These are phyloP conservation scores for Elephantulus edwardii DNA, from an alignment of 2,113 vertebrate genomes.

Conservation along the genomic window DNA sequence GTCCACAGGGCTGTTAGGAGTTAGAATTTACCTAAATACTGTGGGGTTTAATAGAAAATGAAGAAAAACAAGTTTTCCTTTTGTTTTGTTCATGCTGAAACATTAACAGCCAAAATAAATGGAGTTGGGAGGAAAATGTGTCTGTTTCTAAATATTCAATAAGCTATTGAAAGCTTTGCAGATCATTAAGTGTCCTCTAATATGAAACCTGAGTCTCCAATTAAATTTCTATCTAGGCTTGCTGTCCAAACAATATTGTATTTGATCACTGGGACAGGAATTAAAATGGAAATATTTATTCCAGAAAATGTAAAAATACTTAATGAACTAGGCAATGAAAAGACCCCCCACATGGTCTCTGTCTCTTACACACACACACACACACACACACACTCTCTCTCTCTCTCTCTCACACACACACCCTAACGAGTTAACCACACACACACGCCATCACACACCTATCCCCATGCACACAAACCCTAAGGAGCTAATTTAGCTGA, in stretches of 20 bases:
- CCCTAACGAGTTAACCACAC: too few species aligned
- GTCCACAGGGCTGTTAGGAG: too few species aligned
- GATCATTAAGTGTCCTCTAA: not conserved
- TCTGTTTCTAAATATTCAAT: slow-evolving; percentile 54
- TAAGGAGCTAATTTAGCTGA: not conserved
- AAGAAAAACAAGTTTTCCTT: not conserved
- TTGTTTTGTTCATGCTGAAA: slow-evolving; percentile 32
- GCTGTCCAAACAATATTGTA: slow-evolving; percentile 23
- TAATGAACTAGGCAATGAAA: not conserved
- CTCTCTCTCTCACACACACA: too few species aligned
- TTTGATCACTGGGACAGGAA: slow-evolving; percentile 51
- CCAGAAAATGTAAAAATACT: not conserved
- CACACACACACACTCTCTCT: too few species aligned
- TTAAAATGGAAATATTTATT: slow-evolving; percentile 53
- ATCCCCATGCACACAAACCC: not conserved
- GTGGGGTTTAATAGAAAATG: not conserved
- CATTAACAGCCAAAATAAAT: slow-evolving; percentile 45
- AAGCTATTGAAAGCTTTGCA: slow-evolving; percentile 40
- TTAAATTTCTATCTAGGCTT: slow-evolving; percentile 49
- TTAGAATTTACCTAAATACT: too few species aligned
- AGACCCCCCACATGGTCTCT: too few species aligned
- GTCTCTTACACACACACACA: too few species aligned
- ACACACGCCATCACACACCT: accelerated
- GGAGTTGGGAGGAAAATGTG: slow-evolving; percentile 28
- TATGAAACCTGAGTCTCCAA: not conserved